Evolutionary conservation across 2,888 invertebrate genomes (phyloP).

Genomic region (Orchesella flavescens): DNA sequence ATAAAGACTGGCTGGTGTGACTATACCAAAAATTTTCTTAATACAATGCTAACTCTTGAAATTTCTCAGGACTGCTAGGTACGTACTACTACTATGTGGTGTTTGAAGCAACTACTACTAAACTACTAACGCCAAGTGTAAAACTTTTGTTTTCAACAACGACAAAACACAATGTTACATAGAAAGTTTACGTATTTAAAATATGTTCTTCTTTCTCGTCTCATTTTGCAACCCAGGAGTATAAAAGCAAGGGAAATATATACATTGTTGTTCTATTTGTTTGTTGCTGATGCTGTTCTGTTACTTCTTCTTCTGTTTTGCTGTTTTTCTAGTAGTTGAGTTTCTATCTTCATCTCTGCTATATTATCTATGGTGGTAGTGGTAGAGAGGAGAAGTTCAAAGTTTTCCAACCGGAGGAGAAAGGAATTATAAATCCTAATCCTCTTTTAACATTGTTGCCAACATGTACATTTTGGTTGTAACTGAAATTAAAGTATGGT

Average conservation of each 20-base stretch:
- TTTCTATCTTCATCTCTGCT: not conserved
- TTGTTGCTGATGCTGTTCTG: not conserved
- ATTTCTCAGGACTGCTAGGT: too few relatives aligned
- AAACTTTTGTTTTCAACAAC: constrained; percentile 39
- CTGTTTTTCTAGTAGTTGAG: not conserved
- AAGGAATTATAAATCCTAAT: constrained; percentile 55
- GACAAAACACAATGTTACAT: constrained; percentile 15
- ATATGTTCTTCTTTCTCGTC: not conserved
- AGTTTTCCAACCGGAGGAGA: constrained; percentile 14
- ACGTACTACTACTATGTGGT: too few relatives aligned
- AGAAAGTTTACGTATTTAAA: constrained; percentile 44
- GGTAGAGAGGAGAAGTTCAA: not conserved
- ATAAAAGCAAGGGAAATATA: not conserved
- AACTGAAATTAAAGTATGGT: not conserved
- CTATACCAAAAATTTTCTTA: not conserved
- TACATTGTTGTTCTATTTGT: not conserved
- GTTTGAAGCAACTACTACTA: too few relatives aligned
- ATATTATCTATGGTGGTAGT: not conserved
- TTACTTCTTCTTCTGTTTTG: not conserved
- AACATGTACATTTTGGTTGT: not conserved
- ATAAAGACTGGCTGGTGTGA: not conserved
- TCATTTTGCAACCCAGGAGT: not conserved
- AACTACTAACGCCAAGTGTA: not conserved
- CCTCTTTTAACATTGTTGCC: constrained; percentile 45
- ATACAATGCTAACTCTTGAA: too few relatives aligned